phyloP scores from a whole-genome alignment of 35 echinoderm and acorn worm species.

The Holothuria glaberrima region DNA sequence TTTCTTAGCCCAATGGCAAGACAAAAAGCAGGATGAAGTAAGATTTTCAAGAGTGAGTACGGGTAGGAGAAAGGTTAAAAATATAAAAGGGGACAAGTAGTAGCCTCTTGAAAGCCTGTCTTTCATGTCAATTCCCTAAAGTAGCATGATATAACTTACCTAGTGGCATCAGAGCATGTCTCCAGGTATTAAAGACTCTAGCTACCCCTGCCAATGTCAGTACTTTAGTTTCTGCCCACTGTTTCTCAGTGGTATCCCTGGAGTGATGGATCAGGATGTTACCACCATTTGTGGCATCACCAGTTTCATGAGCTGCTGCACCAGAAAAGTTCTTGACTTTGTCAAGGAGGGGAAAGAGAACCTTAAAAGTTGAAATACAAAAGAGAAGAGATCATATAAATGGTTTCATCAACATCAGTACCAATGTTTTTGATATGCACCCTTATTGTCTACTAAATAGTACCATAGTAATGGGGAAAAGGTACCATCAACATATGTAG shows the following conservation, averaged over 20 bases:
- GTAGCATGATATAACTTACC: constrained; percentile 48
- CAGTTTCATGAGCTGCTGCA: constrained; percentile 69
- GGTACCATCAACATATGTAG: too few species aligned
- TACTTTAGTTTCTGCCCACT: constrained; percentile 99
- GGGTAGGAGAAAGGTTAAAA: too few species aligned
- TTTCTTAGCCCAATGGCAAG: too few species aligned
- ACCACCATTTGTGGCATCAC: constrained; percentile 52
- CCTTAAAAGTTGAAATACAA: constrained; percentile 42
- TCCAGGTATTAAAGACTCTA: constrained; percentile 99
- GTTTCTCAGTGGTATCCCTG: constrained; percentile 95
- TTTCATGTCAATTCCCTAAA: too few species aligned
- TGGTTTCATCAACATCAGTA: too few species aligned
- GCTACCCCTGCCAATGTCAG: constrained; percentile 93
- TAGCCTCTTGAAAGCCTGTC: too few species aligned
- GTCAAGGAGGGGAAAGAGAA: constrained; percentile 94
- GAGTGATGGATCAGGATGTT: constrained; percentile 98
- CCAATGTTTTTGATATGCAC: too few species aligned
- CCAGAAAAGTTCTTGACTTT: constrained; percentile 98
- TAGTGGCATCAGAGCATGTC: constrained; percentile 86
- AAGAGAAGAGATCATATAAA: too few species aligned
- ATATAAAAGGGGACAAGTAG: too few species aligned
- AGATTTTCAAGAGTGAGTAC: too few species aligned
- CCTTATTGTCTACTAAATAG: too few species aligned
- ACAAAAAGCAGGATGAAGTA: too few species aligned
- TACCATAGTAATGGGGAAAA: neutral